Evolutionary conservation across 2,888 invertebrate species (phyloP), one percentile per base, ranked within the genome.

Genomic region (Tenthredo distinguenda): DNA sequence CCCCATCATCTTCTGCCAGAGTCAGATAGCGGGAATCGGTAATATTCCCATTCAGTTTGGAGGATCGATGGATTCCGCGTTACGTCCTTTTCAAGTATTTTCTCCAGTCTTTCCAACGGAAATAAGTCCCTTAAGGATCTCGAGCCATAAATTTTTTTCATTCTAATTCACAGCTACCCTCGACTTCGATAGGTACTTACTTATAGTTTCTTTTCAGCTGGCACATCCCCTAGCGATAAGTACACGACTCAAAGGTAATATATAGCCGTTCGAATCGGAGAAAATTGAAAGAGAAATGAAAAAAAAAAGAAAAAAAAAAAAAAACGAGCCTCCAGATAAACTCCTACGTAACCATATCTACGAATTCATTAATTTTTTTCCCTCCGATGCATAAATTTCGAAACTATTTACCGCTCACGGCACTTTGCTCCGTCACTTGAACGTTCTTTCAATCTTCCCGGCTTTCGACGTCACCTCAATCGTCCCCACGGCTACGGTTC

Each of bases 361-460:
- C 9, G 40, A 37, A 71, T 71, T 26, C 26, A 68, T 68, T 31
- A 18, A 15, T 40, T 68, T 47, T 31, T 68, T 31, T 47, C 50
- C 21, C 62, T 12, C 18, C 5, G 37, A 40, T 77, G 50, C 26
- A 71, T 34, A 62, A 10, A 47, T 83, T 68, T 68, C 34, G 31
- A 47, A 68, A 68, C 68, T 68, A 83, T 83, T 83, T 83, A 68
- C 83, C 83, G 68, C 26, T 6, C 83, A 31, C 34, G 50, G 83
- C 68, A 71, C 68, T 83, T 50, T 47, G 83, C 68, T 47, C 68
- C 68, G 71, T 83, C 83, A 71, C 83, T 83, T 47, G 83, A 83
- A 83, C 71, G 68, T 68, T 83, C 83, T 71, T 83, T 83, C 83
- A 50, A 83, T 83, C 83, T 83, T 83, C 71, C 34, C 26, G n/a